These are phyloP conservation scores for Sympetrum striolatum DNA, from an alignment of 2,888 invertebrate genomes.

Conservation along the genomic window DNA sequence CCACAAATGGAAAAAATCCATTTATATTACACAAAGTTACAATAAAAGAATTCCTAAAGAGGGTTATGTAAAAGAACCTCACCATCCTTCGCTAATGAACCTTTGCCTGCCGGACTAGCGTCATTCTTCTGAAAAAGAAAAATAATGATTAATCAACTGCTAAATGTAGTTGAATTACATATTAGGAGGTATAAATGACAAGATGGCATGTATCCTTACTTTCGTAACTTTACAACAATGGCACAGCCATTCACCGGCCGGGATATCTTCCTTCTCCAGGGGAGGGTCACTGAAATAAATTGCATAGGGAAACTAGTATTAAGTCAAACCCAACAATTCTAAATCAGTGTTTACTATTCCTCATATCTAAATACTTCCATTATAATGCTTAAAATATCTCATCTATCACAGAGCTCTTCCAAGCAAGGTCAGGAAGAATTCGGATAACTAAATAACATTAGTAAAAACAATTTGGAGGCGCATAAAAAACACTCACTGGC, in stretches of 20 bases:
- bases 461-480: neutral
- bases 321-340: neutral
- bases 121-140: neutral
- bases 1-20: too few relatives aligned
- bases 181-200: neutral
- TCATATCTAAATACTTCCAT: neutral
- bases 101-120: neutral
- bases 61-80: neutral
- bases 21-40: neutral
- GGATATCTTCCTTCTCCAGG: conserved; percentile 86
- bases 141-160: neutral
- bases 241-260: conserved; percentile 90
- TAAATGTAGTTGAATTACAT: neutral
- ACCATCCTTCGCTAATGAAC: neutral
- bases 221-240: conserved; percentile 69
- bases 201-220: conserved; percentile 46
- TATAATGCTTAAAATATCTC: neutral
- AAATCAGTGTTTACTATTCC: neutral
- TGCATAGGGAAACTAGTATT: neutral
- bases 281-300: conserved; percentile 82
- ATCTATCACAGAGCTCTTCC: neutral
- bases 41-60: neutral
- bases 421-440: neutral
- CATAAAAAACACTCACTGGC: conserved; percentile 76
- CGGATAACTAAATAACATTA: too few relatives aligned